A percentile compares a stretch with the other conserved stretches of the same genome.
phyloP scores from a whole-genome alignment of 2,113 vertebrate genomes.

The Pseudopodoces humilis region DNA sequence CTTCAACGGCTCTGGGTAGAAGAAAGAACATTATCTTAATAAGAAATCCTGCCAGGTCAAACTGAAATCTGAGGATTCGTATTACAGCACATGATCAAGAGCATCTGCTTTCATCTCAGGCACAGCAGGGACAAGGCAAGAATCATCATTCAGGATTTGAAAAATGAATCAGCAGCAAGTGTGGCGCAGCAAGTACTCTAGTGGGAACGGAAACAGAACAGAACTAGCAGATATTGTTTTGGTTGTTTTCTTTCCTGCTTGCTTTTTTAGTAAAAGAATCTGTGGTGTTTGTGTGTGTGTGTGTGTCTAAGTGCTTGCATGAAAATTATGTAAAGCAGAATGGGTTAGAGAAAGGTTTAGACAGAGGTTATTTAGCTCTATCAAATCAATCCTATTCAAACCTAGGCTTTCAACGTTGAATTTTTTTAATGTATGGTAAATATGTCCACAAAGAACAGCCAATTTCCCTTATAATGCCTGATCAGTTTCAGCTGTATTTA shows the following conservation, averaged over 20 bases:
- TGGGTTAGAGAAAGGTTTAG: not conserved
- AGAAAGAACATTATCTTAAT: not conserved
- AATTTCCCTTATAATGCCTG: not conserved
- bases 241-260: not conserved
- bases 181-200: not conserved
- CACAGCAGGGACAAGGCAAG: slow-evolving; percentile 57
- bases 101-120: slow-evolving; percentile 70
- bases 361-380: not conserved
- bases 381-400: not conserved
- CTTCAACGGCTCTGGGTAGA: not conserved
- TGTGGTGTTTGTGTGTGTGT: not conserved
- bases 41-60: slow-evolving; percentile 67
- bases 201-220: slow-evolving; percentile 21
- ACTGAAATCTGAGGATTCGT: slow-evolving; percentile 70
- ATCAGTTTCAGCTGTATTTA: not conserved
- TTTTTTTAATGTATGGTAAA: not conserved
- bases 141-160: slow-evolving; percentile 60
- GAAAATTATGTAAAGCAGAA: not conserved
- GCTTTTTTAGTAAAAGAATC: not conserved
- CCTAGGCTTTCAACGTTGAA: not conserved
- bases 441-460: not conserved
- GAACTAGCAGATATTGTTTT: not conserved
- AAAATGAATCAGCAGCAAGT: slow-evolving; percentile 37
- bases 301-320: not conserved
- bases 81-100: slow-evolving; percentile 59